Evolutionary conservation across 2,888 invertebrate species (phyloP).

Genomic region (Fragum fragum): DNA sequence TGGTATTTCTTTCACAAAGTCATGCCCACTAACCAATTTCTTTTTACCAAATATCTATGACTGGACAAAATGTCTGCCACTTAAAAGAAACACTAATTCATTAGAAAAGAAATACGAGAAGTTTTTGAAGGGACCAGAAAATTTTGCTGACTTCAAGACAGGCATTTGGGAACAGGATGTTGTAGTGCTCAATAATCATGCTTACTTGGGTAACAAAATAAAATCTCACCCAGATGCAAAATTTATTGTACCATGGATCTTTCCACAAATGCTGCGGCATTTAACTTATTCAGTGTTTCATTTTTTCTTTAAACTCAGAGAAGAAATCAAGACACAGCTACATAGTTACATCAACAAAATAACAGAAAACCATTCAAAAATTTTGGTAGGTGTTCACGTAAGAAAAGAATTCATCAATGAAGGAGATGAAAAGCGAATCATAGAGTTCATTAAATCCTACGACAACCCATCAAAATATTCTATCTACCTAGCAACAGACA

Average conservation of each 20-base stretch:
- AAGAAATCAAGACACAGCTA: not conserved
- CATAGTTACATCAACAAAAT: not conserved
- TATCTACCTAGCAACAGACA: not conserved
- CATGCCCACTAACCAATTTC: not conserved
- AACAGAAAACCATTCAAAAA: not conserved
- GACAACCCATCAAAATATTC: not conserved
- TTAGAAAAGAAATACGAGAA: not conserved
- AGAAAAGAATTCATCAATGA: not conserved
- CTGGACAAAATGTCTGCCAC: conserved; percentile 3
- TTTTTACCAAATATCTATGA: conserved; percentile 1
- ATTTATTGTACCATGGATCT: not conserved
- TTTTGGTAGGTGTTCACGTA: conserved; percentile 1
- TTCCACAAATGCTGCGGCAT: not conserved
- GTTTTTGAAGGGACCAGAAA: not conserved
- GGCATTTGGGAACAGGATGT: not conserved
- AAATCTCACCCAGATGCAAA: not conserved
- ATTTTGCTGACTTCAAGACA: not conserved
- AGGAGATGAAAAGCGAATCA: not conserved
- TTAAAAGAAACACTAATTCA: not conserved
- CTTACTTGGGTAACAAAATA: not conserved
- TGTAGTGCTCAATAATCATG: not conserved
- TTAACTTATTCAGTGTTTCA: not conserved
- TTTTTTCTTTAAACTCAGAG: not conserved
- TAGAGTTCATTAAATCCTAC: not conserved
- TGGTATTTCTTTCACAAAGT: conserved; percentile 1